Base-by-base conservation (phyloP, 2,888 invertebrate species). In the Rhagophthalmus giganteus region DNA sequence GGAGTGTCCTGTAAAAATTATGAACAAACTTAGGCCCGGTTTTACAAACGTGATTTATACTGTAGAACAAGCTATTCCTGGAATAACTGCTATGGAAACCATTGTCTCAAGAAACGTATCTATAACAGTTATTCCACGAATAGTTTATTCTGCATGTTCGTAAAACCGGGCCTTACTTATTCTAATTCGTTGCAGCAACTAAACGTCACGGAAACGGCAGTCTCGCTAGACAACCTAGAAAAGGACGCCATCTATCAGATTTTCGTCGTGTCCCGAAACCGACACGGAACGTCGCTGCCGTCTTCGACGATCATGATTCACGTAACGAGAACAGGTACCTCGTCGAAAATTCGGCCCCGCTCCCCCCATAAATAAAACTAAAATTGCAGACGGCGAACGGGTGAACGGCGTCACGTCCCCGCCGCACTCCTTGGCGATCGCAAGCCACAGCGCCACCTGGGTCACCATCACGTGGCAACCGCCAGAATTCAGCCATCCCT, bases 381-480 rank as follows among this genome's bases (percentile, higher is more conserved):
- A n/a, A n/a, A n/a, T 55, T 61, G 14, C 35, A 69, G 71, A 65
- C 54, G 58, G 62, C 13, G 64, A 69, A 54, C 79, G 80, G 58
- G 74, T 85, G 10, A 74, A 79, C 26, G 89, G 87, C 1, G 86
- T 89, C 2, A 85, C 89, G 3, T 90, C 90, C 0, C 88, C 90
- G 0, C 91, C 91, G 0, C 90, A 90, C 72, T 85, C 88, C 0
- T 74, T 92, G 33, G 82, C 87, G 0, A 86, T 91, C 15, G 83
- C 88, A 0, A 83, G 85, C 4, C 90, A 89, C 69, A 88, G 88
- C 35, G 90, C 90, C 33, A 89, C 89, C 2, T 90, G 86, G 83
- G 84, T 91, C 34, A 85, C 88, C 0, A 80, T 92, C 41, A 80
- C 85, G 7, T 92, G 92, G 92, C 88, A 90, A 66, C 90, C 90